Evolutionary conservation across 2,888 invertebrate genomes (phyloP), one percentile per base, ranked within the genome.

Genomic region (Amblyjoppa fuscipennis): DNA sequence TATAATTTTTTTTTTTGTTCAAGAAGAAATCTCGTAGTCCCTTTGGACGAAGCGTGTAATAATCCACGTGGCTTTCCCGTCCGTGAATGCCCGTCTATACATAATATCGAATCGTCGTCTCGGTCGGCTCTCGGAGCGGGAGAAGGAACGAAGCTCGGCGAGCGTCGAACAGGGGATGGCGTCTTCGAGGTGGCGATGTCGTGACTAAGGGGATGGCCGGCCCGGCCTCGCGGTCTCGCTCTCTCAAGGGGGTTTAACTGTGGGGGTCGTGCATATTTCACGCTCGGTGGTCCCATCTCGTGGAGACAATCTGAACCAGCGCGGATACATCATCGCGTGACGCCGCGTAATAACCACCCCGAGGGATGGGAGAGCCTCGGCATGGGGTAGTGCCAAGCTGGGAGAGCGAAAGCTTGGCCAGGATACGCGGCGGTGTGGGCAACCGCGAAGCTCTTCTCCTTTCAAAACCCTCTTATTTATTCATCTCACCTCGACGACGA

Each of bases 301-400:
- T 92, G 93, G 93, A 94, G 94, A 94, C 94, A 93, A 93, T 93
- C 93, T 92, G 93, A 93, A 93, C 91, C 93, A 93, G 91, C 91
- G 88, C 89, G 93, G 93, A 94, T 94, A 94, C 93, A 94, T 94
- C 94, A 94, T 94, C 94, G 92, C 92, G 91, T 94, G 94, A 94
- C 94, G 93, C 92, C 90, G 88, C 91, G 93, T 93, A 93, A 93
- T 93, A 93, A 93, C 92, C 90, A 92, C 82, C 87, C 87, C 61
- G 76, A 38, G 51, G 77, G 61, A 59, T 74, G 71, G 38, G 76
- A 61, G 74, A 25, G n/a, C 53, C 41, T 49, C 28, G 51, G 28
- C 66, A 49, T 49, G 45, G 45, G 70, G 56, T 71, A 79, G 82
- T 41, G 78, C 49, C 9, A 56, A 38, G 59, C 56, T 51, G 64